A percentile compares a stretch with the other conserved stretches of the same genome.
These are phyloP conservation scores for Pammene fasciana DNA, from an alignment of 2,888 invertebrate genomes.

Conservation along the genomic window DNA sequence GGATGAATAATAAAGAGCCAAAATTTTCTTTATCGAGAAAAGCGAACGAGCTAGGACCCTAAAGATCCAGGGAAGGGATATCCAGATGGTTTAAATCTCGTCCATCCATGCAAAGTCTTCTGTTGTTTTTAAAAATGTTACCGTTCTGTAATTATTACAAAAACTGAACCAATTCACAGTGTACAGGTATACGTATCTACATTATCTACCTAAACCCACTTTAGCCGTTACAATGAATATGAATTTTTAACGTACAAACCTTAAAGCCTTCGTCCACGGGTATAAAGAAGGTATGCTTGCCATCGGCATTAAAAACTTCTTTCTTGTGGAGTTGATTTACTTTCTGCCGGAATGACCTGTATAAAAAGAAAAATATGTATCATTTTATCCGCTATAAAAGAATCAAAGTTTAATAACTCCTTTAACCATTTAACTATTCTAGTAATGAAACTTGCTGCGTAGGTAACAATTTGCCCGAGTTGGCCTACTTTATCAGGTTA, in stretches of 20 bases:
- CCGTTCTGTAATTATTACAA: no score
- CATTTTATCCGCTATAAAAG: conserved; percentile 22
- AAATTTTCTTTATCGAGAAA: no score
- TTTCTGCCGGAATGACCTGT: conserved; percentile 89
- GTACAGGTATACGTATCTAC: no score
- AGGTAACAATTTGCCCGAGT: conserved; percentile 1
- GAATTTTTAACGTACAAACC: conserved; percentile 70
- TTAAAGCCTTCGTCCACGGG: conserved; percentile 95
- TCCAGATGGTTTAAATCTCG: no score
- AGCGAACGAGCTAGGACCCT: no score
- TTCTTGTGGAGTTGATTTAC: conserved; percentile 88
- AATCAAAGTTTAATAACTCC: conserved; percentile 4
- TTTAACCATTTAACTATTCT: background rate
- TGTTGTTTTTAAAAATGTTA: no score
- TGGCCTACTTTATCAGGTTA: conserved; percentile 26
- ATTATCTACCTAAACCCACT: no score
- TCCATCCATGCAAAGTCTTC: no score
- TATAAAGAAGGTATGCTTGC: conserved; percentile 94
- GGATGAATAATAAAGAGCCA: no score
- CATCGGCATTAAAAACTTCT: conserved; percentile 89
- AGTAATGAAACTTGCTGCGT: conserved; percentile 10
- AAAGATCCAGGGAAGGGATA: no score
- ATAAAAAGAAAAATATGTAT: conserved; percentile 48
- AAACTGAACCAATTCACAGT: no score
- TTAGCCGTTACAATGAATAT: conserved; percentile 12